Conservation (phyloP, 2,113 vertebrate genomes). For the Pelusios castaneus region DNA sequence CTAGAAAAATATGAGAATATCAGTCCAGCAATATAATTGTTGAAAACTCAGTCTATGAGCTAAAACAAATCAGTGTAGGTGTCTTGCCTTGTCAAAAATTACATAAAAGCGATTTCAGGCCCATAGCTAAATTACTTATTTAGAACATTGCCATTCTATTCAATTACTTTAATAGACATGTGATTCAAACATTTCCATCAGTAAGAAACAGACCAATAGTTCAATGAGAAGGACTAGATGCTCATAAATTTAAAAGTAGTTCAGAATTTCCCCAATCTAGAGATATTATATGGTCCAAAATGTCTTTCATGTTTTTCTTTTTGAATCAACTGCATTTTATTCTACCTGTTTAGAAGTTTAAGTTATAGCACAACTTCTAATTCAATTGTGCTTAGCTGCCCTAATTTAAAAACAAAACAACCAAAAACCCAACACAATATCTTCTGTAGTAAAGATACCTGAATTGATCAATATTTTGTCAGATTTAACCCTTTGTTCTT, state of each 20-base stretch:
- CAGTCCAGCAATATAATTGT: not conserved
- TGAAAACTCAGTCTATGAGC: not conserved
- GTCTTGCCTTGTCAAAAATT: not conserved
- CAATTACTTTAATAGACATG: not conserved
- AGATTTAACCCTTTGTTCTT: rapidly evolving
- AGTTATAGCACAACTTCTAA: not conserved
- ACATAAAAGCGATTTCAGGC: not conserved
- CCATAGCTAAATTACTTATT: not conserved
- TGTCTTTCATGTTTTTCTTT: not conserved
- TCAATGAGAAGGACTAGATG: not conserved
- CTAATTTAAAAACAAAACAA: not conserved
- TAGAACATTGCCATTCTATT: not conserved
- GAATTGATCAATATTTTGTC: rapidly evolving
- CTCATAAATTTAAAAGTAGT: not conserved
- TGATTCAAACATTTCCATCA: not conserved
- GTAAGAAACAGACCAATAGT: not conserved
- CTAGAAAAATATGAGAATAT: not conserved
- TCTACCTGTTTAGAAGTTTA: not conserved
- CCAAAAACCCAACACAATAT: not conserved
- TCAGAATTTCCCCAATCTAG: not conserved
- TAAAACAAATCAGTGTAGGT: not conserved
- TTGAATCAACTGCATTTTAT: not conserved
- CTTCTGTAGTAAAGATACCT: rapidly evolving
- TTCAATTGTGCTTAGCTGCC: not conserved
- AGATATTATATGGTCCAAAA: rapidly evolving